These are phyloP conservation scores for Polyodon spathula DNA, from an alignment of 2,113 vertebrate genomes.

Conservation along the genomic window DNA sequence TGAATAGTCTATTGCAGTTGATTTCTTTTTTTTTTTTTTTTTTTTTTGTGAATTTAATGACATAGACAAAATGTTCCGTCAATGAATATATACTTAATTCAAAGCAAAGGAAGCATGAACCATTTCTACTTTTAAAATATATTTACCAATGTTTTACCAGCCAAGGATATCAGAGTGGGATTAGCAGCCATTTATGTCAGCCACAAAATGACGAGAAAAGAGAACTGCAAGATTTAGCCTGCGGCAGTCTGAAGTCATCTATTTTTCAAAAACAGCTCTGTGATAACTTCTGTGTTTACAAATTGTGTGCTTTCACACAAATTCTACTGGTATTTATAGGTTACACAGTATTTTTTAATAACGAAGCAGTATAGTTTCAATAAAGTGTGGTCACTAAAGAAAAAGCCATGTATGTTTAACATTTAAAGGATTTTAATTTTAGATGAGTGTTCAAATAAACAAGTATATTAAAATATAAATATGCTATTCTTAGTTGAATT, in stretches of 20 bases:
- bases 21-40: too few species aligned
- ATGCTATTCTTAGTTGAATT: too few species aligned
- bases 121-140: neutral
- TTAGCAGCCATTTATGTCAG: neutral
- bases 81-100: neutral
- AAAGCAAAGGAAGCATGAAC: neutral
- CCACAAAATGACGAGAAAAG: neutral
- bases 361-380: too few species aligned
- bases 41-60: neutral
- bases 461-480: too few species aligned
- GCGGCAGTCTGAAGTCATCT: neutral
- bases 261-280: neutral
- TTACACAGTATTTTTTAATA: too few species aligned
- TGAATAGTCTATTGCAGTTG: too few species aligned
- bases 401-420: too few species aligned
- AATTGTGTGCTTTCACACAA: too few species aligned
- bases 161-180: neutral
- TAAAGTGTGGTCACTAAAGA: too few species aligned
- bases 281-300: neutral
- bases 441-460: too few species aligned
- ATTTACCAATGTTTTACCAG: neutral
- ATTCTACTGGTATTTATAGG: too few species aligned
- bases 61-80: neutral
- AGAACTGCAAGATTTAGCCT: neutral
- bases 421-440: too few species aligned